These are phyloP conservation scores for Tetranychus truncatus DNA, from an alignment of 2,888 invertebrate species.

Conservation along the genomic window DNA sequence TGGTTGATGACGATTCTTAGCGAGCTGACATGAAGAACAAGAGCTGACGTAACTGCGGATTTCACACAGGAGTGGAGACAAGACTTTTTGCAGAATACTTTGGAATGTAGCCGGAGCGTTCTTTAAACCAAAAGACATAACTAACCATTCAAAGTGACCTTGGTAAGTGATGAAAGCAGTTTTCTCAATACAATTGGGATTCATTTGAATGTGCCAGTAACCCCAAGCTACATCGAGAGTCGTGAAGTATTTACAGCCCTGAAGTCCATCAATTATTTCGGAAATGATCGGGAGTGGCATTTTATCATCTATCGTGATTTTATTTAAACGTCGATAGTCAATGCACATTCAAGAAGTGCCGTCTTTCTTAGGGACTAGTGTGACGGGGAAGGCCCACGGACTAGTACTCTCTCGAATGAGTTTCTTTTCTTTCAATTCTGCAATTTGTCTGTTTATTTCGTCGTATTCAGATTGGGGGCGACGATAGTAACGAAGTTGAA, in stretches of 20 bases:
- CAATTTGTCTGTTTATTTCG: not conserved
- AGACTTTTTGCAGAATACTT: slow-evolving; percentile 8
- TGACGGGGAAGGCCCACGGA: not conserved
- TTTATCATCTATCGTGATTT: not conserved
- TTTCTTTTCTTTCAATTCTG: not conserved
- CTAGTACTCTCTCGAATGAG: not conserved
- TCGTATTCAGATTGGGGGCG: not conserved
- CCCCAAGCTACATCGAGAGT: slow-evolving; percentile 9
- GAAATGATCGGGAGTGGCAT: not conserved
- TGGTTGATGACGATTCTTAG: not conserved
- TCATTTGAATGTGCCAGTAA: slow-evolving; percentile 12
- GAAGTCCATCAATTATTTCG: not conserved
- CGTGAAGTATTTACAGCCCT: not conserved
- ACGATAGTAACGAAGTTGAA: not conserved
- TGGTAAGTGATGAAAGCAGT: slow-evolving; percentile 13
- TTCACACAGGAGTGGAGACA: not conserved
- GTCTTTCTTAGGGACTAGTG: not conserved
- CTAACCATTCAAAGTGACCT: not conserved
- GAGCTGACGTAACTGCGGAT: not conserved
- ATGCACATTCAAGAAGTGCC: not conserved
- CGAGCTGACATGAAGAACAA: slow-evolving; percentile 2
- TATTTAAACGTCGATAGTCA: not conserved
- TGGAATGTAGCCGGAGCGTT: slow-evolving; percentile 7
- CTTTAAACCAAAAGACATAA: slow-evolving; percentile 13
- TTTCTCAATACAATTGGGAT: not conserved